Evolutionary conservation across 1,140 invertebrate genomes (phyloP).

Genomic region (Sinonovacula constricta): DNA sequence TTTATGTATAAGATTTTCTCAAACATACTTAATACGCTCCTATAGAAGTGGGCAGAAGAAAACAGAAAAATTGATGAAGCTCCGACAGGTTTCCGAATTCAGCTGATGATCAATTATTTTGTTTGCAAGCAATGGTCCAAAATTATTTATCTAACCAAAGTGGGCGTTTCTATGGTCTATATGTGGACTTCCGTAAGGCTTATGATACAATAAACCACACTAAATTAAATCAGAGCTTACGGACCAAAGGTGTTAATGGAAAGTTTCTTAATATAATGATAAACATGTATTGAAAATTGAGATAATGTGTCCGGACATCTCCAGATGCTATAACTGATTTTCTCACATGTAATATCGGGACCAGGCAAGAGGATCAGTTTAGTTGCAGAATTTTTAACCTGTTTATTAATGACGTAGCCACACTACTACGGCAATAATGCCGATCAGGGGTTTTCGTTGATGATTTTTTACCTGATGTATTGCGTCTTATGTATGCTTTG

Average conservation of each 20-base stretch:
- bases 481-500: conserved; percentile 20
- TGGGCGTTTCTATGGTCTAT: conserved; percentile 16
- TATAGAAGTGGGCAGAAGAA: neutral
- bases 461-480: neutral
- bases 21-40: conserved; percentile 15
- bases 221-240: conserved; percentile 2
- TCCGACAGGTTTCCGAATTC: conserved; percentile 35
- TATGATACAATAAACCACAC: conserved; percentile 27
- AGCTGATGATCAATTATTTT: conserved; percentile 39
- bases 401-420: conserved; percentile 14
- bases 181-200: conserved; percentile 32
- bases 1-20: conserved; percentile 36
- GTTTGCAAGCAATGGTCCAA: conserved; percentile 29
- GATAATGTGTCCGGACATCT: conserved; percentile 27
- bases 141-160: conserved; percentile 36
- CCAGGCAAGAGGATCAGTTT: conserved; percentile 17
- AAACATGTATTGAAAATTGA: conserved; percentile 25
- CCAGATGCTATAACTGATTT: conserved; percentile 9
- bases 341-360: conserved; percentile 11
- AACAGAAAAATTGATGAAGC: conserved; percentile 29
- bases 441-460: conserved; percentile 7
- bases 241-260: neutral
- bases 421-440: neutral
- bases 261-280: conserved; percentile 18
- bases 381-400: neutral